Conservation (phyloP, 2,888 invertebrate genomes). For the Microplitis manilae region DNA sequence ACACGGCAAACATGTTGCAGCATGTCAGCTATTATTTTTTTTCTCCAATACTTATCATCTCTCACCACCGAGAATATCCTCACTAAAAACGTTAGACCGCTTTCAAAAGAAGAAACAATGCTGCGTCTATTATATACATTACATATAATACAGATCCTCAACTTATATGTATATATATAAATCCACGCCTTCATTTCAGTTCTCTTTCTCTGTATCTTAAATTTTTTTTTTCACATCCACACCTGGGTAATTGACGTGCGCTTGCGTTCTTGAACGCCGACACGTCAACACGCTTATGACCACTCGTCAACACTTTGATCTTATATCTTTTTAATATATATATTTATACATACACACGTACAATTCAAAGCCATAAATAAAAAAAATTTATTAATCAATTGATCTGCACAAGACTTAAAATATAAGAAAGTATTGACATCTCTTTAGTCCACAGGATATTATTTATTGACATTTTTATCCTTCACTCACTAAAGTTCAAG, state of each 20-base stretch:
- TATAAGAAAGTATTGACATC: background rate
- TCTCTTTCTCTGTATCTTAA: slow-evolving; percentile 10
- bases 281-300: slow-evolving; percentile 19
- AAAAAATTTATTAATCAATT: background rate
- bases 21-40: slow-evolving; percentile 3
- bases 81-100: background rate
- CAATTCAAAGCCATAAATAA: background rate
- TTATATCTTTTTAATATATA: slow-evolving; percentile 1
- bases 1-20: slow-evolving; percentile 31
- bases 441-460: background rate
- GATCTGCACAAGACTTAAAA: background rate
- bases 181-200: slow-evolving; percentile 33
- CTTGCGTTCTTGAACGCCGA: slow-evolving; percentile 18
- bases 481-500: background rate
- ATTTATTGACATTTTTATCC: background rate
- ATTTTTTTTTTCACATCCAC: slow-evolving; percentile 14
- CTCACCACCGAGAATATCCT: background rate
- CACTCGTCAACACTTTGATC: background rate
- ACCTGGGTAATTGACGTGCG: slow-evolving; percentile 27
- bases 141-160: background rate
- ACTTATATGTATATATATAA: too few species aligned
- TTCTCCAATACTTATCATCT: slow-evolving; percentile 1
- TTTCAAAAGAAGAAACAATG: slow-evolving; percentile 33
- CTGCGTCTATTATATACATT: background rate
- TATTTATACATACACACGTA: background rate